Conservation (phyloP, 2,113 vertebrate genomes). For the Hemiscyllium ocellatum region DNA sequence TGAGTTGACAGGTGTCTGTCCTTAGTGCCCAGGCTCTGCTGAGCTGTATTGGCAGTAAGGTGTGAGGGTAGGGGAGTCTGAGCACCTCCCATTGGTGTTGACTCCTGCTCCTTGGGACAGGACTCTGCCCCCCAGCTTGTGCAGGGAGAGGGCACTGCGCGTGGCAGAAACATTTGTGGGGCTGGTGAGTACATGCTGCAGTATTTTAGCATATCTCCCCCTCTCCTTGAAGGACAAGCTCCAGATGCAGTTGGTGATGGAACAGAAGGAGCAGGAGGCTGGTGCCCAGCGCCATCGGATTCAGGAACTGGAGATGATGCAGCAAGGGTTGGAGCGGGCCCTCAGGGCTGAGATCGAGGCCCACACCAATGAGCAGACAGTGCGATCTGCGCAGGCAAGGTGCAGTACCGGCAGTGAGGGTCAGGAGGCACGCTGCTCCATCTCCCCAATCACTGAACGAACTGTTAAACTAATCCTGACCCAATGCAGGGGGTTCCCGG, state of each 20-base stretch:
- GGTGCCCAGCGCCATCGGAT: slow-evolving; percentile 58
- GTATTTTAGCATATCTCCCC: background rate
- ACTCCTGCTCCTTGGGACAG: no score
- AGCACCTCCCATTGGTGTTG: no score
- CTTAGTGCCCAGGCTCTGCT: background rate
- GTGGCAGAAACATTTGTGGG: background rate
- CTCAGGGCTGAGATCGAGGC: slow-evolving; percentile 62
- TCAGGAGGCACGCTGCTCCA: no score
- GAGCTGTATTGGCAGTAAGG: no score
- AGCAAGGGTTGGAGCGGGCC: slow-evolving; percentile 56
- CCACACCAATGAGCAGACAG: slow-evolving; percentile 57
- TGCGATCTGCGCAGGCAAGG: slow-evolving; percentile 57
- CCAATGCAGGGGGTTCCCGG: no score
- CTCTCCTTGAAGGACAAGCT: slow-evolving; percentile 48
- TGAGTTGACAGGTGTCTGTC: no score
- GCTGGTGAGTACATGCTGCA: background rate
- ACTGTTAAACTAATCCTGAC: no score
- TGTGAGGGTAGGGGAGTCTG: no score
- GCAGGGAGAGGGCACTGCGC: background rate
- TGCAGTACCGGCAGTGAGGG: slow-evolving; percentile 30
- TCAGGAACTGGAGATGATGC: slow-evolving; percentile 59
- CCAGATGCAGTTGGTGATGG: slow-evolving; percentile 56
- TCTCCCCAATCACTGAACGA: no score
- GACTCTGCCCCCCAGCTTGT: background rate
- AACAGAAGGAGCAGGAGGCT: slow-evolving; percentile 55